phyloP scores from a whole-genome alignment of 1,140 invertebrate genomes.

The Drosophila cardini region DNA sequence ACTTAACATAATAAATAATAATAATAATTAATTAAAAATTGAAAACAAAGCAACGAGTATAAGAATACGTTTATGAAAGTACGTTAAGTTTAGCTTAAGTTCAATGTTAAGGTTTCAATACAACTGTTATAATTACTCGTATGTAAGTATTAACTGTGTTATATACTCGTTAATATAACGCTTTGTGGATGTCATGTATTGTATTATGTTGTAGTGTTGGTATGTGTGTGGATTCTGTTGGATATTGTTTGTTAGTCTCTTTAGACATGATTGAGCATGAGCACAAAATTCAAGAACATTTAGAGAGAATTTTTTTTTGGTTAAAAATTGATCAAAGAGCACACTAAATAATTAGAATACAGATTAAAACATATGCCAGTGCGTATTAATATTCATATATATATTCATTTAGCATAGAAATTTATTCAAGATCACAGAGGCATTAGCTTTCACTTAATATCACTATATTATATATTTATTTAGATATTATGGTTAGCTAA shows the following conservation, averaged over 20 bases:
- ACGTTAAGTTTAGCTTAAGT: conserved; percentile 64
- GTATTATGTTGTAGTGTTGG: not conserved
- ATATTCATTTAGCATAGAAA: not conserved
- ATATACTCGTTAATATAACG: conserved; percentile 25
- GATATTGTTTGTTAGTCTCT: conserved; percentile 36
- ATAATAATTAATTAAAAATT: conserved; percentile 36
- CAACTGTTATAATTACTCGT: conserved; percentile 41
- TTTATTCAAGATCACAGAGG: conserved; percentile 7
- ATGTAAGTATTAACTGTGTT: conserved; percentile 27
- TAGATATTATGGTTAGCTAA: conserved; percentile 30
- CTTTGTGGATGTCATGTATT: conserved; percentile 21
- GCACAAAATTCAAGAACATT: conserved; percentile 59
- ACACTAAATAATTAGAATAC: conserved; percentile 26
- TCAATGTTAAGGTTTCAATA: conserved; percentile 44
- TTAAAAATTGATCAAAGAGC: conserved; percentile 32
- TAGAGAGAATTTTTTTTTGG: conserved; percentile 53
- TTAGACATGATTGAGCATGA: conserved; percentile 56
- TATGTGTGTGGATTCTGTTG: conserved; percentile 14
- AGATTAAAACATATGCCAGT: conserved; percentile 17
- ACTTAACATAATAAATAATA: conserved; percentile 39
- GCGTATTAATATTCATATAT: too few relatives aligned
- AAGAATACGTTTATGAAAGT: conserved; percentile 27
- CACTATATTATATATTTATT: conserved; percentile 31
- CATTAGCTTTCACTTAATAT: conserved; percentile 34
- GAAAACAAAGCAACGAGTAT: conserved; percentile 62